Percentiles rank a stretch among this genome's conserved stretches.
Conservation (phyloP, 2,888 invertebrate species). For the Ormia ochracea region DNA sequence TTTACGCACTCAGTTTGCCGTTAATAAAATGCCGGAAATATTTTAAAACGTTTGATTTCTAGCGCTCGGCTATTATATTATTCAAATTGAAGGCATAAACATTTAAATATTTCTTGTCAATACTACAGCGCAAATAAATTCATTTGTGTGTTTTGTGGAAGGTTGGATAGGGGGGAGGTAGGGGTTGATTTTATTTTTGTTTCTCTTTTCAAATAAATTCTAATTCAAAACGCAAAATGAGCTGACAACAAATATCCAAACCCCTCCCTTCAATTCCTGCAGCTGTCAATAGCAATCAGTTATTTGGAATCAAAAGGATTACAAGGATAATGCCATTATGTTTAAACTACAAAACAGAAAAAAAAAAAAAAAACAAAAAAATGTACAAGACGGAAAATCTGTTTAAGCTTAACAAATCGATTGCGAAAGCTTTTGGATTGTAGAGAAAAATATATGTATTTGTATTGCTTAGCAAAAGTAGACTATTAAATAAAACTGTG, state of each 20-base stretch:
- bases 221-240: conserved; percentile 30
- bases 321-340: conserved; percentile 50
- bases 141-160: neutral
- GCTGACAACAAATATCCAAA: neutral
- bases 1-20: neutral
- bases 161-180: neutral
- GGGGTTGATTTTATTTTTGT: conserved; percentile 15
- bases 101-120: neutral
- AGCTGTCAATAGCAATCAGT: conserved; percentile 67
- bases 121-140: neutral
- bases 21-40: conserved; percentile 54
- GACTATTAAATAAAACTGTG: conserved; percentile 16
- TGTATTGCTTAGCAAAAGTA: neutral
- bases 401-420: conserved; percentile 67
- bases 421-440: conserved; percentile 61
- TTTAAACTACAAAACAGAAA: conserved; percentile 32
- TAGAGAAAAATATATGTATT: conserved; percentile 55
- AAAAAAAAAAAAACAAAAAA: too few relatives aligned
- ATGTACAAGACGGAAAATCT: conserved; percentile 59
- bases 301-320: conserved; percentile 59
- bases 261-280: conserved; percentile 9
- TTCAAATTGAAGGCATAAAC: conserved; percentile 52
- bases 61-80: conserved; percentile 64
- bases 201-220: neutral
- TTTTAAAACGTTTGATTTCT: conserved; percentile 53